Base-by-base conservation (phyloP, 2,888 invertebrate genomes). In the Leistus spinibarbis region DNA sequence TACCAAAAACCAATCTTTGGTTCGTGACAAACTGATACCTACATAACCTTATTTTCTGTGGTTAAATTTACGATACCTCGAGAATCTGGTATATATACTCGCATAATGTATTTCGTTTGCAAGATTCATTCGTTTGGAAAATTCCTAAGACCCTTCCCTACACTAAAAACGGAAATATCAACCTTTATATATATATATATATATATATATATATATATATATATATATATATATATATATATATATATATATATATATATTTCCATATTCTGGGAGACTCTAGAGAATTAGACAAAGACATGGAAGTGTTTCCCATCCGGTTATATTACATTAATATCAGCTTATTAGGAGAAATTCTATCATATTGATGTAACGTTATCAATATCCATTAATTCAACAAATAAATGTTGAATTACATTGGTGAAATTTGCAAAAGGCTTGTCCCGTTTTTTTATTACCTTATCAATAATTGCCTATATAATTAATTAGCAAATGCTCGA, bases 1-100 rank as follows among this genome's bases (percentile, higher is more conserved):
- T 57, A 20, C 57, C 20, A 19, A 17, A 57, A 19, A 20, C n/a
- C 40, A 9, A 19, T 66, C 17, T 66, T 66, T 20, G 63, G 22
- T 63, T n/a, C 63, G 19, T 66, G 27, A 66, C 66, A 66, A 40
- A 40, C 53, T 66, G 66, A 66, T 66, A 66, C 66, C 60, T 16
- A 40, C 27, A 53, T 66, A 66, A 66, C 27, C 16, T 53, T 66
- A 66, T 40, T 53, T 66, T 53, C 66, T 13, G 22, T 66, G 53
- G 17, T 53, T 66, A 53, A 66, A 40, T 66, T 66, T 66, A 17
- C 53, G 17, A 40, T 40, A 40, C 40, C 40, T 2, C 40, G 5
- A 40, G 40, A 66, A 19, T 66, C 53, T 27, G 17, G 17, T 24
- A 22, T 64, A 22, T 24, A 64, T 17, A 27, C 64, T 24, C 9